Percentiles rank a stretch among this genome's conserved stretches.
Evolutionary conservation across 2,888 invertebrate genomes (phyloP).

Genomic region (Rhingia campestris): DNA sequence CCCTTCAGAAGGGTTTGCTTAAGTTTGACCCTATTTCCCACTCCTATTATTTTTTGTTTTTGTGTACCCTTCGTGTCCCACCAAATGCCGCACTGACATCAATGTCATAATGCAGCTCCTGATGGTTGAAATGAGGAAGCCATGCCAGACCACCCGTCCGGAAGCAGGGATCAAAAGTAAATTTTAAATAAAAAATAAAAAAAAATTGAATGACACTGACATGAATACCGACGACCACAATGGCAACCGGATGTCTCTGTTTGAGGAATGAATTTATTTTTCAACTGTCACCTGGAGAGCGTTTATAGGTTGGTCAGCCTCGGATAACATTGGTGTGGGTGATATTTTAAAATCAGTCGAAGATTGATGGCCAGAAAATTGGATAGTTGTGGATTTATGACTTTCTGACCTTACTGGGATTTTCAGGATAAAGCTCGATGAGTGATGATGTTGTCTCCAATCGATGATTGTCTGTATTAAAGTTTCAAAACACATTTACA

Average conservation of each 20-base stretch:
- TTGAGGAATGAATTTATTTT: conserved; percentile 68
- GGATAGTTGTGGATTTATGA: conserved; percentile 67
- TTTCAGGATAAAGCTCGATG: conserved; percentile 16
- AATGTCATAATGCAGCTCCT: conserved; percentile 52
- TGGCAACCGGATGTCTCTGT: conserved; percentile 62
- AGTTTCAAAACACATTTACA: neutral
- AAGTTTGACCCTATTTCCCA: conserved; percentile 42
- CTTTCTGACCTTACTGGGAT: conserved; percentile 47
- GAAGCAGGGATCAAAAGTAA: conserved; percentile 29
- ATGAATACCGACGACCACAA: conserved; percentile 52
- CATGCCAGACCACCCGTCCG: neutral
- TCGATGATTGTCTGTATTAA: conserved; percentile 60
- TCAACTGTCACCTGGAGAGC: conserved; percentile 64
- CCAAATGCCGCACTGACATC: conserved; percentile 44
- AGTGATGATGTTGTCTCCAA: conserved; percentile 32
- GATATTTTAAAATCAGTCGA: conserved; percentile 33
- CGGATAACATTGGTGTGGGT: neutral
- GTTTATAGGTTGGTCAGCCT: conserved; percentile 16
- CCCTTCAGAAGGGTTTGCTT: conserved; percentile 19
- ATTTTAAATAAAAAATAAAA: conserved; percentile 29
- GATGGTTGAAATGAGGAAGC: neutral
- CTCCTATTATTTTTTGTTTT: neutral
- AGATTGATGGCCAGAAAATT: conserved; percentile 72
- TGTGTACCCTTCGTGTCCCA: conserved; percentile 5
- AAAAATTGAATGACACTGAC: conserved; percentile 61